Percentiles rank a stretch among this genome's conserved stretches.
Evolutionary conservation across 2,888 invertebrate genomes (phyloP).

Genomic region (Odontocolon sp.): DNA sequence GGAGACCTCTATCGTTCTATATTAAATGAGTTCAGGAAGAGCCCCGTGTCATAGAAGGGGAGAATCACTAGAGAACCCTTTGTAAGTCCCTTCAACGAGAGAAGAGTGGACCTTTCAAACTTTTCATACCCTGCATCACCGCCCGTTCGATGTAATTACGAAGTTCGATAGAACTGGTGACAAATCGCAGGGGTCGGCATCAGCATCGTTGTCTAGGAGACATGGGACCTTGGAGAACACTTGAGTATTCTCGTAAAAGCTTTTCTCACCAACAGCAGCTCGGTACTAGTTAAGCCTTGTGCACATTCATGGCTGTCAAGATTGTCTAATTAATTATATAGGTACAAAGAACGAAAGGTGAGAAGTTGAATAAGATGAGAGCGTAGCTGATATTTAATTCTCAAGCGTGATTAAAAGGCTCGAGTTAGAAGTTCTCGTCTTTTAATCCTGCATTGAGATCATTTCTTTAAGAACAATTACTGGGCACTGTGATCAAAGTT

Average conservation of each 20-base stretch:
- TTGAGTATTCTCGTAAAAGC: constrained; percentile 6
- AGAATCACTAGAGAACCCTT: background rate
- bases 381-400: constrained; percentile 1
- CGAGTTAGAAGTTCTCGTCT: background rate
- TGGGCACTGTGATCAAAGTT: no score
- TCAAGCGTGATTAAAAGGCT: background rate
- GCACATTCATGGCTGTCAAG: background rate
- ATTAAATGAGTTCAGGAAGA: constrained; percentile 1
- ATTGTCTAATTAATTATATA: constrained; percentile 21
- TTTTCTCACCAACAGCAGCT: background rate
- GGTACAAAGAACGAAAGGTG: background rate
- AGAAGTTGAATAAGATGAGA: background rate
- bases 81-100: background rate
- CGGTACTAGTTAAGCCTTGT: background rate
- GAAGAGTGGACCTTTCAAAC: constrained; percentile 24
- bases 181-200: constrained; percentile 6
- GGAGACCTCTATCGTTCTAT: constrained; percentile 25
- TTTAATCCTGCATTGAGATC: background rate
- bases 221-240: background rate
- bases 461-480: no score
- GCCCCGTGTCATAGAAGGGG: background rate
- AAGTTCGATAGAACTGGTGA: constrained; percentile 38
- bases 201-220: constrained; percentile 2
- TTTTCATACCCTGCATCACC: constrained; percentile 35
- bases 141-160: constrained; percentile 16